Evolutionary conservation across 2,888 invertebrate genomes (phyloP), one percentile per base, ranked within the genome.

Genomic region (Stenichneumon culpator): DNA sequence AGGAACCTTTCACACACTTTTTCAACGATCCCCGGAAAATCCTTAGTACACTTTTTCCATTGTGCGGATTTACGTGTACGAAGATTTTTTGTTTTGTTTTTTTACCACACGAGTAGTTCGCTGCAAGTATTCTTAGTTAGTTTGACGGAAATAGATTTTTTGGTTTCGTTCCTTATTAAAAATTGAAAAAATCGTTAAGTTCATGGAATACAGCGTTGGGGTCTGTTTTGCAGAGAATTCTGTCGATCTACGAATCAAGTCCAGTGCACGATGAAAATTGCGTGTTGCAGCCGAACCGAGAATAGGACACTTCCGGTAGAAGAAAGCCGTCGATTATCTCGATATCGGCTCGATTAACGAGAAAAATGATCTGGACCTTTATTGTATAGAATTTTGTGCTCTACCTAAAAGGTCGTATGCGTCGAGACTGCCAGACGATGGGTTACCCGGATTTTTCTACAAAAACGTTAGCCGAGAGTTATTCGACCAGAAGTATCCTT

Each of bases 1-100:
- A 57, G 57, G 22, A 57, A 57, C 25, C 57, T 57, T 57, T 57
- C 25, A 22, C 22, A 57, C 25, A 57, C 57, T 25, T 57, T 57
- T 57, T 57, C 57, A 22, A 57, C 57, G 25, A 57, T 11, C 19
- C 22, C 19, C 11, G 22, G 57, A 57, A 57, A 57, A 22, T 57
- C 22, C 57, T 57, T 25, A 3, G 57, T 57, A 57, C 57, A 54
- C 22, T 3, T 54, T 54, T 54, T 54, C 11, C 11, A 2, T 19
- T 22, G 14, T 57, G 25, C 57, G 11, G 11, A 25, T 57, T 57
- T 14, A 11, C 3, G 57, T 9, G 57, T 22, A 57, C 25, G 14
- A 44, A 44, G 14, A 22, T 25, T 11, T 22, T 3, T 11, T 57
- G n/a, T 54, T 54, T 9, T 9, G 0, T 57, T 57, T 57, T 57